These are phyloP conservation scores for Pseudorectes ferrugineus DNA, from an alignment of 2,113 vertebrate species.

Conservation along the genomic window DNA sequence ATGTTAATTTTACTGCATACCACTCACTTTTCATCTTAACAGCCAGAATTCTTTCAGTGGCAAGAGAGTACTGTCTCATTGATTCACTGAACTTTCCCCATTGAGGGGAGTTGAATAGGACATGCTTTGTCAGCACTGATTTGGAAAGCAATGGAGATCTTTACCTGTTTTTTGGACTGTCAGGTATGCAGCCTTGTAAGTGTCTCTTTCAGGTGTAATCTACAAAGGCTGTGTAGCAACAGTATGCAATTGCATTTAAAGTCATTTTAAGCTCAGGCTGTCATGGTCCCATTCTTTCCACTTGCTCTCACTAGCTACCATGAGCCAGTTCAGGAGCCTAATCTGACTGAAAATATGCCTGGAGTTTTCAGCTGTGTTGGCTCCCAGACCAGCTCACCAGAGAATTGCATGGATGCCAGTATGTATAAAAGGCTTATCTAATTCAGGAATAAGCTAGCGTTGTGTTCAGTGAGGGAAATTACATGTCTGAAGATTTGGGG, in stretches of 20 bases:
- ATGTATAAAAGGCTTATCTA: neutral
- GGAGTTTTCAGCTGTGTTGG: neutral
- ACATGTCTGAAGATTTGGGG: neutral
- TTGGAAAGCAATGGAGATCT: neutral
- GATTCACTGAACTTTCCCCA: neutral
- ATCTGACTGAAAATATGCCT: neutral
- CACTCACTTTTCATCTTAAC: neutral
- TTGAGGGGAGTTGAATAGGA: neutral
- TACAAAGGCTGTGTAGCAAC: neutral
- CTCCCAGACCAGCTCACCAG: neutral
- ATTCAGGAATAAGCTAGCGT: neutral
- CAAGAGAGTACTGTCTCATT: neutral
- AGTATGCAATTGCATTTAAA: neutral
- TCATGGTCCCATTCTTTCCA: neutral
- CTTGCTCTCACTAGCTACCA: neutral
- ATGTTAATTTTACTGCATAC: neutral
- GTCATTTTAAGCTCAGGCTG: neutral
- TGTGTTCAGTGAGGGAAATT: neutral
- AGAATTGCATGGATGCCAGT: neutral
- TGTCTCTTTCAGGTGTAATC: neutral
- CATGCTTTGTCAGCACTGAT: neutral
- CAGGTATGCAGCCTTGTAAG: neutral
- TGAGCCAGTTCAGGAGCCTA: neutral
- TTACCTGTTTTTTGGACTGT: neutral
- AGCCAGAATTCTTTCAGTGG: neutral